Base-by-base conservation (phyloP, 1,140 invertebrate species). In the Scaptodrosophila lebanonensis region DNA sequence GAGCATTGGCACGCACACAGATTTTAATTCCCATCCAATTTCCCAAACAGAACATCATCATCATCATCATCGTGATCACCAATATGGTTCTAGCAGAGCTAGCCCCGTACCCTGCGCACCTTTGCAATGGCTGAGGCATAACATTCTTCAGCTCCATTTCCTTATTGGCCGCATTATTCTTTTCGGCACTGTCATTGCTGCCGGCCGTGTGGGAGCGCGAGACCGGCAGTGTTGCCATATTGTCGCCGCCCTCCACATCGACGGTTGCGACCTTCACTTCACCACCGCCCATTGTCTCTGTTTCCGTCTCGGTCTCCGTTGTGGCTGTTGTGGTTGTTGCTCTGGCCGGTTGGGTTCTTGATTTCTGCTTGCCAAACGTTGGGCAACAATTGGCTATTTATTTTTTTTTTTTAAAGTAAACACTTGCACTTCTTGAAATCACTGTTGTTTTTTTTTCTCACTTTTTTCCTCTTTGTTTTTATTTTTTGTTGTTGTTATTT, bases 181-280 rank as follows among this genome's bases (percentile, higher is more conserved):
- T 93, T 85, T 94, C 93, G 29, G 92, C 91, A 63, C 91, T 92
- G 71, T 92, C 91, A 83, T 91, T 88, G 87, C 91, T 88, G 86
- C 91, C 88, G 68, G 89, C 88, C 73, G 87, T 77, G 79, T 90
- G 90, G 71, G 92, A 91, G 61, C 91, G 91, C 83, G 91, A 91
- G 18, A 95, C 93, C 43, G 93, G 94, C 85, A 95, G 89, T 5
- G 94, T 95, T 66, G 94, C 93, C 91, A 94, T 95, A 86, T 95
- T 94, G 88, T 94, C 93, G 56, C 93, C 91, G 40, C 92, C 89
- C 87, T 94, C 93, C 71, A 93, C 90, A 86, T 95, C 93, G 58
- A 95, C 93, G 27, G 93, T 95, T 62, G 94, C 93, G 87, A 95
- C 93, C 89, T 94, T 95, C 87, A 95, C 92, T 88, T 95, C 93